phyloP scores from a whole-genome alignment of 2,113 vertebrate genomes.

The Telmatochromis bifrenatus region DNA sequence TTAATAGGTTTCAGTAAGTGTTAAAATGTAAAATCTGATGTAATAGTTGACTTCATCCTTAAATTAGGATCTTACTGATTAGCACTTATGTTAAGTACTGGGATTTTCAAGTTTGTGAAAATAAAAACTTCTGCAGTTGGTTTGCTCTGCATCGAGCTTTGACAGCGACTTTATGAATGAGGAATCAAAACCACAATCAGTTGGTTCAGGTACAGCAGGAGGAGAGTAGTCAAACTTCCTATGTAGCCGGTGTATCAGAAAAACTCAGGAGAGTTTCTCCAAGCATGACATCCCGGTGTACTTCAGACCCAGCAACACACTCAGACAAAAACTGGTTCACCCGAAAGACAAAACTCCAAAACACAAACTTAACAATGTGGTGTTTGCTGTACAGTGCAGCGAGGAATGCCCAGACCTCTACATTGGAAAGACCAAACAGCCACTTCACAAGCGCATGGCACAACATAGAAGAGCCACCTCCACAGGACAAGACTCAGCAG shows the following conservation, averaged over 20 bases:
- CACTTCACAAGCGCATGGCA: no score
- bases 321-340: no score
- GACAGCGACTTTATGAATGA: not conserved
- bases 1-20: not conserved
- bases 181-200: not conserved
- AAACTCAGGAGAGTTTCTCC: no score
- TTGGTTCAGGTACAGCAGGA: accelerated
- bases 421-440: no score
- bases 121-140: not conserved
- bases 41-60: not conserved
- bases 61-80: not conserved
- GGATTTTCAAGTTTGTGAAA: not conserved
- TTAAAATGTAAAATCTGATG: accelerated
- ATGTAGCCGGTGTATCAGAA: no score
- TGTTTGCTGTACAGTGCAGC: accelerated
- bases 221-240: not conserved
- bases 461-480: accelerated
- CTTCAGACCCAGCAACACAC: accelerated
- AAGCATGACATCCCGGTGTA: accelerated
- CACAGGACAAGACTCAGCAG: accelerated
- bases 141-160: not conserved
- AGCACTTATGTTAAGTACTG: not conserved
- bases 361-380: no score
- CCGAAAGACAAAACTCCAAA: accelerated
- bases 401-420: no score